These are phyloP conservation scores for Pipa parva DNA, from an alignment of 2,113 vertebrate genomes.

Conservation along the genomic window DNA sequence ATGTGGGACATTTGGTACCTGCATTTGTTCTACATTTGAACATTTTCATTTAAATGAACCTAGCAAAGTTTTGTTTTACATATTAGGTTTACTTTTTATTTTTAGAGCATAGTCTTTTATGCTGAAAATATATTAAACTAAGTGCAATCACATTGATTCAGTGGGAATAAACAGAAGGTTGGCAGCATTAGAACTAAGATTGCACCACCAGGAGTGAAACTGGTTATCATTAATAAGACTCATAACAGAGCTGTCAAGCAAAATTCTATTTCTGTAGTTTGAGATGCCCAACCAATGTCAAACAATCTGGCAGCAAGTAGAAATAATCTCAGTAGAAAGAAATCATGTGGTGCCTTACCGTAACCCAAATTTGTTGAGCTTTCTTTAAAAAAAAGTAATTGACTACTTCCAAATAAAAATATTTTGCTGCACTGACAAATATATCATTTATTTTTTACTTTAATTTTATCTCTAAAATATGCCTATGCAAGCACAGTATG, in stretches of 20 bases:
- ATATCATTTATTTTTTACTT: no score
- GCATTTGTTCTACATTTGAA: no score
- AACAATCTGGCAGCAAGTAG: slow-evolving; percentile 30
- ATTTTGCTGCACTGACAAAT: no score
- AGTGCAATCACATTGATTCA: slow-evolving; percentile 8
- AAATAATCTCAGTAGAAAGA: slow-evolving; percentile 24
- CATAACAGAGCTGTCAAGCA: slow-evolving; percentile 31
- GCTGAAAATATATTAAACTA: background rate
- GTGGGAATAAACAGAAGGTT: slow-evolving; percentile 22
- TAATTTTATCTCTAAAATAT: no score
- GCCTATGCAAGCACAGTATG: no score
- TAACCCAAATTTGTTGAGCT: slow-evolving; percentile 16
- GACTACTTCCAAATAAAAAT: no score
- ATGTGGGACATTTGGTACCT: no score
- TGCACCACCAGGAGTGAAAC: slow-evolving; percentile 31
- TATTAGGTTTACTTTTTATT: background rate
- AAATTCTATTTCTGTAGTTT: slow-evolving; percentile 35
- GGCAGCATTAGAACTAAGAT: slow-evolving; percentile 19
- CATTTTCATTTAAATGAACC: background rate
- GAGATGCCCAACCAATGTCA: slow-evolving; percentile 37
- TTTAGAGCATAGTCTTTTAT: background rate
- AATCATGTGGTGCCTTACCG: slow-evolving; percentile 21
- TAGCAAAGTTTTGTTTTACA: background rate
- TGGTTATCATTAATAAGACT: slow-evolving; percentile 38
- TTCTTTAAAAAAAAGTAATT: background rate